Conservation (phyloP, 2,113 vertebrate genomes). For the Sinocyclocheilus grahami region DNA sequence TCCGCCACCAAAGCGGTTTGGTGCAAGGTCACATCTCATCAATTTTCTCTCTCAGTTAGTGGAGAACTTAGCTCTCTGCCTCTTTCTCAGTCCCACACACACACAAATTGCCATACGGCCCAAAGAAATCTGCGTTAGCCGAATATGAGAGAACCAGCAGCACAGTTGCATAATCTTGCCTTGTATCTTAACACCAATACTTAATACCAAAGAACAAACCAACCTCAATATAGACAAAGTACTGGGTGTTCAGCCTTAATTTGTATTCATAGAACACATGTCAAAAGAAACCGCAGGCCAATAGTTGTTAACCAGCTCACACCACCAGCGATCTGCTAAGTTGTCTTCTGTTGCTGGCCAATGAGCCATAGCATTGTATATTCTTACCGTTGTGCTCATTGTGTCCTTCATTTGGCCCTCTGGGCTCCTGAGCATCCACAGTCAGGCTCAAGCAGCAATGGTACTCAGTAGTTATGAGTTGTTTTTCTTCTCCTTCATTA, state of each 20-base stretch:
- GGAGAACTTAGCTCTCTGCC: neutral
- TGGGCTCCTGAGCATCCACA: slow-evolving; percentile 12
- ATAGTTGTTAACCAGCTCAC: no score
- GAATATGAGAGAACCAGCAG: neutral
- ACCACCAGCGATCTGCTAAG: neutral
- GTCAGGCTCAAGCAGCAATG: neutral
- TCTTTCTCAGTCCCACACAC: neutral
- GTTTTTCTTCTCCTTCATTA: slow-evolving; percentile 16
- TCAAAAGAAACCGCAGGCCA: neutral
- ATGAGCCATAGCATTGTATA: slow-evolving; percentile 22
- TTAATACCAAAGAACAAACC: neutral
- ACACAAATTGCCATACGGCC: neutral
- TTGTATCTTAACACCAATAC: neutral
- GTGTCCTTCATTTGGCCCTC: slow-evolving; percentile 27
- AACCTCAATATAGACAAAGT: neutral
- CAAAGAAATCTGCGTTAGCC: neutral
- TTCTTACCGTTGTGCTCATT: slow-evolving; percentile 50
- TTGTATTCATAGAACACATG: neutral
- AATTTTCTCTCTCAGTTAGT: neutral
- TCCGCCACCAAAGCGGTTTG: neutral
- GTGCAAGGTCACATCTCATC: neutral
- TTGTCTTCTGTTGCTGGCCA: neutral
- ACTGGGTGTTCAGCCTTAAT: neutral
- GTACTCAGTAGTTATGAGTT: neutral
- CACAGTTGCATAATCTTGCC: neutral